Conservation (phyloP, 2,113 vertebrate genomes). For the Cichladusa arquata region DNA sequence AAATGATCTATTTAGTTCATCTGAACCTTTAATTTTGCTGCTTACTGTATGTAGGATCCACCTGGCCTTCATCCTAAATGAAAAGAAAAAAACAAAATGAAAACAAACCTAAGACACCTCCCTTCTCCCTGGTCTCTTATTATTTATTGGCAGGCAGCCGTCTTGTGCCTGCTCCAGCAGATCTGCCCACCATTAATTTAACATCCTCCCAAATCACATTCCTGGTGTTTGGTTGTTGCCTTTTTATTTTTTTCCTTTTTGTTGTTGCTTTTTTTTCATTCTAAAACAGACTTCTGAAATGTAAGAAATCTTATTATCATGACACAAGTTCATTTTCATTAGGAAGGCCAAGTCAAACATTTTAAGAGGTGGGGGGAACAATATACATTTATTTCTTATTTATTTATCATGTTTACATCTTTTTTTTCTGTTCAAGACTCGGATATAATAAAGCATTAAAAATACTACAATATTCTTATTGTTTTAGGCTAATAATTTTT, state of each 20-base stretch:
- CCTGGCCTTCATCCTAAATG: constrained; percentile 67
- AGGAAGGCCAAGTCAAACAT: constrained; percentile 62
- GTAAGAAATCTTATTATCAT: background rate
- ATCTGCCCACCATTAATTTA: constrained; percentile 53
- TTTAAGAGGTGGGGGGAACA: constrained; percentile 64
- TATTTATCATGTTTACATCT: constrained; percentile 85
- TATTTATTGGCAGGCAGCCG: constrained; percentile 75
- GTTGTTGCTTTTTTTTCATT: background rate
- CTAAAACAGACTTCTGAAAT: constrained; percentile 45
- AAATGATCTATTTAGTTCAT: constrained; percentile 60
- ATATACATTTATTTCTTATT: constrained; percentile 79
- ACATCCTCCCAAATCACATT: constrained; percentile 49
- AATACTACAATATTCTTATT: constrained; percentile 45
- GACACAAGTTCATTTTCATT: constrained; percentile 37
- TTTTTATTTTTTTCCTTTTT: background rate
- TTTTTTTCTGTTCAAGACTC: constrained; percentile 69
- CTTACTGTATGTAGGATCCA: constrained; percentile 66
- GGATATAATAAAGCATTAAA: constrained; percentile 80
- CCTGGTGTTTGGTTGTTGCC: constrained; percentile 43
- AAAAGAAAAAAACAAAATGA: constrained; percentile 38
- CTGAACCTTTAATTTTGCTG: constrained; percentile 69
- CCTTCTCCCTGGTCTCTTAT: constrained; percentile 61
- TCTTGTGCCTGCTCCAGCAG: constrained; percentile 52
- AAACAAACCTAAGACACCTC: constrained; percentile 42
- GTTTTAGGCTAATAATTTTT: constrained; percentile 54